Evolutionary conservation across 2,888 invertebrate genomes (phyloP), one percentile per base, ranked within the genome.

Genomic region (Hyppa rectilinea): DNA sequence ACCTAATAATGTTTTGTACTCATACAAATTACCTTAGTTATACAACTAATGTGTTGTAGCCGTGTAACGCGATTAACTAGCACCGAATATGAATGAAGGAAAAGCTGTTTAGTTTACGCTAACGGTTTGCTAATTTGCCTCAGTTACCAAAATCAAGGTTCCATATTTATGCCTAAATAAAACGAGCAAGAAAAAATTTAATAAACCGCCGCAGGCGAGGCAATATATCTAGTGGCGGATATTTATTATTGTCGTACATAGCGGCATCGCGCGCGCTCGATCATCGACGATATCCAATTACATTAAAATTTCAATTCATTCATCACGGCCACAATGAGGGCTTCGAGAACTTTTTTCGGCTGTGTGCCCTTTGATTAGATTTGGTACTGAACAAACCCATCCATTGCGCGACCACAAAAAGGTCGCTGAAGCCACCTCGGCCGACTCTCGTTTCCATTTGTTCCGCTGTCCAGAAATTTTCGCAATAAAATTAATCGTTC

Each of bases 401-500:
- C 92, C 91, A 93, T 94, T 91, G 90, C 87, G 78, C 77, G 78
- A 88, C 94, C 94, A 91, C 94, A 94, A 95, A 83, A 94, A 92
- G 92, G 89, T 90, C 89, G 89, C 85, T 85, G 91, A 88, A 89
- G 87, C 91, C 88, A 89, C 90, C 88, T 90, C 90, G 84, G 83
- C 85, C 87, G 86, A 90, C 89, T 91, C 91, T 89, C 92, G 90
- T 90, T 91, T 89, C 94, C 91, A 94, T 95, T 95, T 92, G 94
- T 94, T 94, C 90, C 93, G 93, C 94, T 94, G 94, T 95, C 93
- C 94, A 94, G 92, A 94, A 95, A 95, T 93, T 94, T 95, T 94
- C 89, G 93, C 94, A 94, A 95, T 95, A 94, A 95, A 95, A 95
- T 95, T 95, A 96, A 96, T 95, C 94, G 95, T 92, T 93, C 91